These are phyloP conservation scores for Ispidina picta DNA, from an alignment of 2,797 vertebrate species.

Conservation along the genomic window DNA sequence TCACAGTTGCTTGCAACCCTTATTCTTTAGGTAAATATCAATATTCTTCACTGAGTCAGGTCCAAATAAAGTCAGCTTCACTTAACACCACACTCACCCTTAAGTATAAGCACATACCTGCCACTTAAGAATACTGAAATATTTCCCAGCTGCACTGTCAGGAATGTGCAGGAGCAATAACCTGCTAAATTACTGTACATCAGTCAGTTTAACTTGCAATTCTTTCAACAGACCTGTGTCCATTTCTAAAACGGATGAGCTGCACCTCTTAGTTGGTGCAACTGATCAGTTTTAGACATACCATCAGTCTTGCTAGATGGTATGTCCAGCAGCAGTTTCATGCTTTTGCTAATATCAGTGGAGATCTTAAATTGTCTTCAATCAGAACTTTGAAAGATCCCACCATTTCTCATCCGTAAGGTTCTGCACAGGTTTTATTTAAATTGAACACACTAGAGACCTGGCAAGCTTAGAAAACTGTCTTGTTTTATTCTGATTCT, in stretches of 20 bases:
- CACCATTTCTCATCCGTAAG: not conserved
- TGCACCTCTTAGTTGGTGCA: not conserved
- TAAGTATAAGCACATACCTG: not conserved
- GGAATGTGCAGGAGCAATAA: not conserved
- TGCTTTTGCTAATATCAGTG: not conserved
- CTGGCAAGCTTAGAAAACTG: not conserved
- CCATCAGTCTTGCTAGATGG: not conserved
- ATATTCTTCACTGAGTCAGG: not conserved
- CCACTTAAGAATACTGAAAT: not conserved
- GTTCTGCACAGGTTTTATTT: not conserved
- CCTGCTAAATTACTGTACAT: not conserved
- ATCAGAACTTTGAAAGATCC: not conserved
- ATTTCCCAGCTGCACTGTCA: not conserved
- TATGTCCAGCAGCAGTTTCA: not conserved
- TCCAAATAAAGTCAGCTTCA: not conserved
- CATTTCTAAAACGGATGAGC: not conserved
- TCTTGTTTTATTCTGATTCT: not conserved
- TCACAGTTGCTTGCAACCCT: not conserved
- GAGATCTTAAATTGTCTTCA: constrained; percentile 15
- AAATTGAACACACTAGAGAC: not conserved
- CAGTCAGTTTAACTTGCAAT: not conserved
- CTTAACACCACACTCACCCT: not conserved
- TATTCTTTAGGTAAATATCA: not conserved
- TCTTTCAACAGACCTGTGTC: not conserved
- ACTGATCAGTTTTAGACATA: not conserved